A percentile compares a stretch with the other conserved stretches of the same genome.
Evolutionary conservation across 2,888 invertebrate species (phyloP).

Genomic region (Gortyna flavago): DNA sequence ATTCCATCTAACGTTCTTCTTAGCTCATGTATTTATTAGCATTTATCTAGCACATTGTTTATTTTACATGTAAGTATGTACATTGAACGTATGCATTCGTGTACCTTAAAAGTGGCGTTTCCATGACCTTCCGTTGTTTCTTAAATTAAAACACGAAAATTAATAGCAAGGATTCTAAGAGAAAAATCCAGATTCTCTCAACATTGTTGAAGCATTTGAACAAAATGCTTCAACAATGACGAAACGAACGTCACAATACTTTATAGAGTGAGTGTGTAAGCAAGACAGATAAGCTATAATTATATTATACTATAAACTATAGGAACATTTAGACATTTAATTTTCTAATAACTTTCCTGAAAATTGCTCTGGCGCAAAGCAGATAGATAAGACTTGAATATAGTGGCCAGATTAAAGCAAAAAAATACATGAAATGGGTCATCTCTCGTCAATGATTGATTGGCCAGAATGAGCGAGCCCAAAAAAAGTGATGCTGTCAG

Average conservation of each 20-base stretch:
- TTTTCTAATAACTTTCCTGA: not conserved
- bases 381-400: not conserved
- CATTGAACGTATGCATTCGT: conserved; percentile 34
- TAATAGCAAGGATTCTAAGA: conserved; percentile 34
- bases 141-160: conserved; percentile 22
- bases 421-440: not conserved
- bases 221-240: too few relatives aligned
- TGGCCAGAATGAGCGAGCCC: not conserved
- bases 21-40: conserved; percentile 6
- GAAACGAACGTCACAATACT: not conserved
- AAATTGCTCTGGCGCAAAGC: not conserved
- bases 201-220: conserved; percentile 13
- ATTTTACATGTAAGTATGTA: conserved; percentile 6
- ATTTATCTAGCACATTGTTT: conserved; percentile 15
- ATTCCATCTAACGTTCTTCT: conserved; percentile 14
- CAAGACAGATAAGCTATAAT: not conserved
- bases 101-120: conserved; percentile 14
- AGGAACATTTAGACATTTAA: not conserved
- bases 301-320: not conserved
- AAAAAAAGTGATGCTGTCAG: not conserved
- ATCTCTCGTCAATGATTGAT: not conserved
- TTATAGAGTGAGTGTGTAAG: not conserved
- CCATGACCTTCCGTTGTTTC: conserved; percentile 25
- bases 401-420: not conserved
- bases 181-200: not conserved